Conservation (phyloP, 2,888 invertebrate genomes). For the Crioceris asparagi region DNA sequence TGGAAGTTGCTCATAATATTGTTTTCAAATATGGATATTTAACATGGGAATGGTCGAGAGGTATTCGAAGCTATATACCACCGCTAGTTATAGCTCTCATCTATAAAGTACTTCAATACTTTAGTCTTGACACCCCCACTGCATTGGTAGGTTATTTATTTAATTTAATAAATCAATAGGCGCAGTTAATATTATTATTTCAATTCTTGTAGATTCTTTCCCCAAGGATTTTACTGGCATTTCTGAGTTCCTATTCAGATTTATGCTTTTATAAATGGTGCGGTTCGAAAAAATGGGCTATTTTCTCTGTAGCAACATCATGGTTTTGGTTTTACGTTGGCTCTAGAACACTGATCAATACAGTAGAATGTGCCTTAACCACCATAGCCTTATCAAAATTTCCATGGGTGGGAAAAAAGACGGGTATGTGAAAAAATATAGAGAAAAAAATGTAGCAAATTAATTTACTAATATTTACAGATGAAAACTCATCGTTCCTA, state of each 20-base stretch:
- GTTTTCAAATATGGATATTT: slow-evolving; percentile 83
- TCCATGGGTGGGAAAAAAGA: slow-evolving; percentile 48
- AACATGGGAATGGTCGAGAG: slow-evolving; percentile 92
- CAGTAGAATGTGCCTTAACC: slow-evolving; percentile 72
- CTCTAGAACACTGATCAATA: slow-evolving; percentile 80
- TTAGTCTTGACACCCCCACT: slow-evolving; percentile 57
- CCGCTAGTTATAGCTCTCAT: slow-evolving; percentile 68
- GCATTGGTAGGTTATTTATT: slow-evolving; percentile 51
- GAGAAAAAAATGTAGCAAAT: too few species aligned
- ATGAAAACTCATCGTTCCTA: too few species aligned
- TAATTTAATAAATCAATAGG: too few species aligned
- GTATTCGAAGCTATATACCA: slow-evolving; percentile 79
- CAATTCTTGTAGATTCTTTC: slow-evolving; percentile 52
- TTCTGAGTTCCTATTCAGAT: slow-evolving; percentile 68
- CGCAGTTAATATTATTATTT: too few species aligned
- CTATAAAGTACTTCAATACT: slow-evolving; percentile 57
- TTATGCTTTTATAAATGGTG: slow-evolving; percentile 63
- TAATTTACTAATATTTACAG: too few species aligned
- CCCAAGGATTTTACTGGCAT: slow-evolving; percentile 75
- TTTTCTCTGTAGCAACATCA: slow-evolving; percentile 61
- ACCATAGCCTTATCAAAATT: slow-evolving; percentile 71
- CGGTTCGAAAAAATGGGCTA: slow-evolving; percentile 60
- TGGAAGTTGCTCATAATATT: slow-evolving; percentile 85
- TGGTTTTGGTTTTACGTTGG: slow-evolving; percentile 92
- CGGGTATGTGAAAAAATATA: too few species aligned